phyloP scores from a whole-genome alignment of 2,113 vertebrate species.

The Equus przewalskii region DNA sequence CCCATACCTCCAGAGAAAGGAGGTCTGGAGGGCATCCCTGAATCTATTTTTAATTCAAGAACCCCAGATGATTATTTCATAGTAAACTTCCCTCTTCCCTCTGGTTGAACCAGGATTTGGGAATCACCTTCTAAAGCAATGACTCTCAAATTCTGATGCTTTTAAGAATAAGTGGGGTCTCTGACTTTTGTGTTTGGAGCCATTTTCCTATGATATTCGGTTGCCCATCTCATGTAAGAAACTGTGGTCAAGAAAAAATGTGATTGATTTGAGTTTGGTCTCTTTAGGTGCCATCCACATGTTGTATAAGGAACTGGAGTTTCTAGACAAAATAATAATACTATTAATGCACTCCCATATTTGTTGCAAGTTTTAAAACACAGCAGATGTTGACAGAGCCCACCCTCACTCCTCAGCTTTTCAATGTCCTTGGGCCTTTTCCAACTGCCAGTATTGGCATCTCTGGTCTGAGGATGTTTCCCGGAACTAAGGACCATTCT shows the following conservation, averaged over 20 bases:
- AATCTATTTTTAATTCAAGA: not conserved
- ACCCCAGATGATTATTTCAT: not conserved
- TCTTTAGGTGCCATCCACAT: not conserved
- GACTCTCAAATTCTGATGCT: not conserved
- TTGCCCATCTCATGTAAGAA: not conserved
- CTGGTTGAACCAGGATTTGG: not conserved
- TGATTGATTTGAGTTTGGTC: not conserved
- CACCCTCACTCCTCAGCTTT: not conserved
- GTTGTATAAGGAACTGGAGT: not conserved
- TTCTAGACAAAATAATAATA: not conserved
- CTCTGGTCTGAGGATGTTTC: not conserved
- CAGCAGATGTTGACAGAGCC: not conserved
- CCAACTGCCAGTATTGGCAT: not conserved
- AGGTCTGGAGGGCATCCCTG: not conserved
- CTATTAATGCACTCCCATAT: not conserved
- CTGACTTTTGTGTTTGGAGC: not conserved
- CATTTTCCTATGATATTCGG: not conserved
- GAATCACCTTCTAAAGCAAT: slow-evolving; percentile 16
- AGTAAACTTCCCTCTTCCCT: not conserved
- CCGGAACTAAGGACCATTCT: not conserved
- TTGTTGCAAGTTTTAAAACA: not conserved
- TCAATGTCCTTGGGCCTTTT: not conserved
- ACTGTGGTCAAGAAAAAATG: not conserved
- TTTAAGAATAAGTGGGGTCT: not conserved
- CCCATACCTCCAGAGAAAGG: not conserved